Percentiles rank a stretch among this genome's conserved stretches.
phyloP scores from a whole-genome alignment of 2,797 vertebrate species.

The Tenualosa ilisha region DNA sequence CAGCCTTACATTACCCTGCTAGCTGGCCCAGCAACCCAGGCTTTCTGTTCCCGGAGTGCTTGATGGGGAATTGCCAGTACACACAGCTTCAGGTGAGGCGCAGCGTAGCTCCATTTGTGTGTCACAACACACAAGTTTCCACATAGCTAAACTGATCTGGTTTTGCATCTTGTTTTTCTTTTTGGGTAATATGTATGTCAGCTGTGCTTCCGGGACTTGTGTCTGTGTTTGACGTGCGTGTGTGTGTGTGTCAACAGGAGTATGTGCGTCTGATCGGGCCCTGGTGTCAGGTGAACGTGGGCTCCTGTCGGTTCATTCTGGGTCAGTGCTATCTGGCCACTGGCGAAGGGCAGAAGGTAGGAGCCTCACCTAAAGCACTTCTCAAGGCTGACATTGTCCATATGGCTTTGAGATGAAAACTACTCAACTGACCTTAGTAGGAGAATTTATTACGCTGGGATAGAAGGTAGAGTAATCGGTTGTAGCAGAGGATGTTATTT shows the following conservation, averaged over 20 bases:
- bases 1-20: slow-evolving; percentile 35
- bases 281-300: slow-evolving; percentile 93
- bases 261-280: slow-evolving; percentile 87
- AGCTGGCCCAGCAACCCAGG: slow-evolving; percentile 92
- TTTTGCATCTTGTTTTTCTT: slow-evolving; percentile 7
- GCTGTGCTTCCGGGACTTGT: neutral
- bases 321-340: slow-evolving; percentile 90
- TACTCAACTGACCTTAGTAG: neutral
- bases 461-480: no score
- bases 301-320: slow-evolving; percentile 91
- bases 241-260: slow-evolving; percentile 69
- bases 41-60: slow-evolving; percentile 92
- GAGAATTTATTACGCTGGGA: no score
- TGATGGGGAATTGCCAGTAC: slow-evolving; percentile 95
- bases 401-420: neutral
- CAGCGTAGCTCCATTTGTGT: no score
- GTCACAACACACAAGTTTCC: no score
- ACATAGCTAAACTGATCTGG: neutral
- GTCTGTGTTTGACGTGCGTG: neutral
- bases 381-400: neutral
- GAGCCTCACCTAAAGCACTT: neutral
- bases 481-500: no score
- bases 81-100: slow-evolving; percentile 87
- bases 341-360: slow-evolving; percentile 92
- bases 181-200: neutral